phyloP scores from a whole-genome alignment of 2,888 invertebrate species.

The Coleophora flavipennella region DNA sequence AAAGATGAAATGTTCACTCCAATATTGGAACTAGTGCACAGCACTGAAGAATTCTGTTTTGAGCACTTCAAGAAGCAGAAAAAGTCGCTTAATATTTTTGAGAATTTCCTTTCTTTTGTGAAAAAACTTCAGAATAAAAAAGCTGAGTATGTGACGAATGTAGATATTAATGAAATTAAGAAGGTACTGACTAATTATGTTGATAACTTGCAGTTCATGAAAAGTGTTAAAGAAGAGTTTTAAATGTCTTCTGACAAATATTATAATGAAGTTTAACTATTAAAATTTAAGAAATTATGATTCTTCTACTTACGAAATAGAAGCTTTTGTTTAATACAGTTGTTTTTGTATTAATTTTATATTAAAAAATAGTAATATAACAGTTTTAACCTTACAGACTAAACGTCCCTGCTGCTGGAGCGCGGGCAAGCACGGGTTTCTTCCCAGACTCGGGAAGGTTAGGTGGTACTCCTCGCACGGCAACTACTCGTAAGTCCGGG shows the following conservation, averaged over 20 bases:
- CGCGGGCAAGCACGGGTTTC: too few species aligned
- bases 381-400: too few species aligned
- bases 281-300: too few species aligned
- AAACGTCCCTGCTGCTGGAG: too few species aligned
- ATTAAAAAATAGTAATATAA: too few species aligned
- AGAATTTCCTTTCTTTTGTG: slow-evolving; percentile 25
- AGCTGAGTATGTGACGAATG: slow-evolving; percentile 14
- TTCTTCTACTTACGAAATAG: too few species aligned
- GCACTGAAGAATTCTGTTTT: slow-evolving; percentile 38
- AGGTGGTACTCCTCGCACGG: too few species aligned
- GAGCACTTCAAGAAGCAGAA: slow-evolving; percentile 15
- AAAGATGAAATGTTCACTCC: slow-evolving; percentile 25
- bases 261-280: too few species aligned
- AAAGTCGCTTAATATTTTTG: slow-evolving; percentile 30
- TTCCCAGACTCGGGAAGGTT: too few species aligned
- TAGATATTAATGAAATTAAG: slow-evolving; percentile 28
- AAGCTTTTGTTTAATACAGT: too few species aligned
- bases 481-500: too few species aligned
- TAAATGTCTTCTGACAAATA: slow-evolving; percentile 22
- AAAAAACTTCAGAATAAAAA: slow-evolving; percentile 18
- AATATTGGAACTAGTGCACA: slow-evolving; percentile 35
- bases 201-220: slow-evolving; percentile 18
- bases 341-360: too few species aligned
- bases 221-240: slow-evolving; percentile 35
- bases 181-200: slow-evolving; percentile 32